A percentile compares a stretch with the other conserved stretches of the same genome.
phyloP scores from a whole-genome alignment of 2,797 vertebrate genomes.

The Bradypus variegatus region DNA sequence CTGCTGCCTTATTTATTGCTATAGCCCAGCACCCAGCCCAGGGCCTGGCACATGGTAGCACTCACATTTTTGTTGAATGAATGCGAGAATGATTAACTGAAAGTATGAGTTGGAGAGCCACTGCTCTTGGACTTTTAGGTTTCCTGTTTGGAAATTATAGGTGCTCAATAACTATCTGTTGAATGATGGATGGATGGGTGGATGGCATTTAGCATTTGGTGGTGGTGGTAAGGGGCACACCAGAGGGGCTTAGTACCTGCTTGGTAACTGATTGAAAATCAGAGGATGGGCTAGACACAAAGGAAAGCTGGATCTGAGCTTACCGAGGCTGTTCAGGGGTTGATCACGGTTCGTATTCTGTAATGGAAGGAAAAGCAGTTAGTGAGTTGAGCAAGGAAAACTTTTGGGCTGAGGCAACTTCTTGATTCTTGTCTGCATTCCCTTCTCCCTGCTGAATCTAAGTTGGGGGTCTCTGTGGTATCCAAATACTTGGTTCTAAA shows the following conservation, averaged over 20 bases:
- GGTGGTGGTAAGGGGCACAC: background rate
- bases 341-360: slow-evolving; percentile 65
- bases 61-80: background rate
- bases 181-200: background rate
- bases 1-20: background rate
- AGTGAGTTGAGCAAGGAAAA: accelerated
- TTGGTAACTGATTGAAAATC: background rate
- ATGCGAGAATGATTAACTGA: background rate
- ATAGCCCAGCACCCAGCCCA: background rate
- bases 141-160: background rate
- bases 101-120: background rate
- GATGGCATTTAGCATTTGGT: background rate
- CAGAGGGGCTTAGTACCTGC: background rate
- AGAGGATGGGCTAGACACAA: background rate
- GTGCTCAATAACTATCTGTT: background rate
- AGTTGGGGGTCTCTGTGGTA: background rate
- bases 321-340: slow-evolving; percentile 69
- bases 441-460: background rate
- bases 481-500: background rate
- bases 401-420: no score
- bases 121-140: background rate
- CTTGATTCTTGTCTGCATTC: background rate
- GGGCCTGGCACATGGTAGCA: background rate
- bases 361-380: slow-evolving; percentile 50
- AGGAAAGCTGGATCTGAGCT: background rate